These are phyloP conservation scores for Melolontha melolontha DNA, from an alignment of 2,888 invertebrate species.

Conservation along the genomic window DNA sequence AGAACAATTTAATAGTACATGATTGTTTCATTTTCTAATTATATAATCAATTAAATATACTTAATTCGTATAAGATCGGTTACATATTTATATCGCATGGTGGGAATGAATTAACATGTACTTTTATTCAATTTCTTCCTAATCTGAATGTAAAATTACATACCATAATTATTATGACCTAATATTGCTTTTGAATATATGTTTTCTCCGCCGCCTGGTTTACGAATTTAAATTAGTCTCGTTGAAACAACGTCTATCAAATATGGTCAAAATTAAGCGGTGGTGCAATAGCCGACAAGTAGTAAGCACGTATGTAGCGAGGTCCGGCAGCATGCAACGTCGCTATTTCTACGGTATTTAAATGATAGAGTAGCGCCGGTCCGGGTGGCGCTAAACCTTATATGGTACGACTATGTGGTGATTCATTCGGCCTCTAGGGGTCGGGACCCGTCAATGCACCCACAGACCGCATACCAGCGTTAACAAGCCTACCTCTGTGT, in stretches of 20 bases:
- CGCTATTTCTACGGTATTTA: slow-evolving; percentile 29
- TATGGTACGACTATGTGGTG: slow-evolving; percentile 56
- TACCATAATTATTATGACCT: no score
- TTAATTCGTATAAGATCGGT: no score
- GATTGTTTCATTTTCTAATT: no score
- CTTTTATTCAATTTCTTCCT: no score
- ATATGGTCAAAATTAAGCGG: slow-evolving; percentile 36
- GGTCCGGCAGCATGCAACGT: neutral
- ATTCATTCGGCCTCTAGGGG: slow-evolving; percentile 58
- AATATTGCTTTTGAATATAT: no score
- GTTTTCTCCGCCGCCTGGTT: no score
- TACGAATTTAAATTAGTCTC: slow-evolving; percentile 32
- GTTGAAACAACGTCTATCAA: slow-evolving; percentile 27
- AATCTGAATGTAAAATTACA: no score
- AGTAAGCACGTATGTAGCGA: slow-evolving; percentile 10
- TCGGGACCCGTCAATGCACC: slow-evolving; percentile 56
- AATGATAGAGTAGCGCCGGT: slow-evolving; percentile 46
- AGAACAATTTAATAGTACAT: no score
- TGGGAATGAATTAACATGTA: no score
- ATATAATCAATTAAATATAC: no score
- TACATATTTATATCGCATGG: no score
- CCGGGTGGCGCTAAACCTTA: slow-evolving; percentile 60
- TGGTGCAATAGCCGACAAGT: slow-evolving; percentile 31
- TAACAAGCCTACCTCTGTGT: slow-evolving; percentile 52
- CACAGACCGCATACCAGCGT: slow-evolving; percentile 57